Conservation (phyloP, 1,140 invertebrate species). For the Drosophila kohkoa region DNA sequence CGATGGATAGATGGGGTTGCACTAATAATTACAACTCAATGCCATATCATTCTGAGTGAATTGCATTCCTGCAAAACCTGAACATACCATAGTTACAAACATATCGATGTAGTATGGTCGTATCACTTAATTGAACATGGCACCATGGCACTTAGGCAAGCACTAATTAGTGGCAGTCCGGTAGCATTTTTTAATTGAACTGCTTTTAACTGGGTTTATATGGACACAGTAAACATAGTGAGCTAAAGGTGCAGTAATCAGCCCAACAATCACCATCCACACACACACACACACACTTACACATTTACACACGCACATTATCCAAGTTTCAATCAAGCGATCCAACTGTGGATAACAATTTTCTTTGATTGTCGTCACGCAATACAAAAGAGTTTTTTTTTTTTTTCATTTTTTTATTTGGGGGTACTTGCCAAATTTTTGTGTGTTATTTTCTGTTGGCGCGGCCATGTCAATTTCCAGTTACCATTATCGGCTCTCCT, state of each 20-base stretch:
- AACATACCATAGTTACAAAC: constrained; percentile 12
- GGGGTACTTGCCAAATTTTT: constrained; percentile 27
- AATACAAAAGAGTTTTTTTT: constrained; percentile 18
- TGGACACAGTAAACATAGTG: not conserved
- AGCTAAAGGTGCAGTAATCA: constrained; percentile 15
- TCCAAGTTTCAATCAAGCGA: not conserved
- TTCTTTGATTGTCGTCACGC: constrained; percentile 28
- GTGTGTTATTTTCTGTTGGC: constrained; percentile 9
- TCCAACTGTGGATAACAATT: constrained; percentile 17
- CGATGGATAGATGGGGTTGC: not conserved
- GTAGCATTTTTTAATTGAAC: constrained; percentile 27
- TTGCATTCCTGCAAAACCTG: constrained; percentile 47
- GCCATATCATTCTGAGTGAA: constrained; percentile 20
- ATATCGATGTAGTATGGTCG: not conserved
- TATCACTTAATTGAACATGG: constrained; percentile 48
- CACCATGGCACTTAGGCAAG: constrained; percentile 26
- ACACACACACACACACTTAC: not conserved
- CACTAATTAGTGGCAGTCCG: constrained; percentile 30
- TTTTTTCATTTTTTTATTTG: not conserved
- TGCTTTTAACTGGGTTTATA: constrained; percentile 7
- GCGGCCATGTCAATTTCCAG: constrained; percentile 27
- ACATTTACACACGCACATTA: not conserved
- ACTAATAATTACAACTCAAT: constrained; percentile 17
- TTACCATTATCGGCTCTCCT: constrained; percentile 23
- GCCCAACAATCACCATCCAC: constrained; percentile 3